A percentile compares a stretch with the other conserved stretches of the same genome.
Evolutionary conservation across 2,113 vertebrate genomes (phyloP).

Genomic region (Paradisaea rubra): DNA sequence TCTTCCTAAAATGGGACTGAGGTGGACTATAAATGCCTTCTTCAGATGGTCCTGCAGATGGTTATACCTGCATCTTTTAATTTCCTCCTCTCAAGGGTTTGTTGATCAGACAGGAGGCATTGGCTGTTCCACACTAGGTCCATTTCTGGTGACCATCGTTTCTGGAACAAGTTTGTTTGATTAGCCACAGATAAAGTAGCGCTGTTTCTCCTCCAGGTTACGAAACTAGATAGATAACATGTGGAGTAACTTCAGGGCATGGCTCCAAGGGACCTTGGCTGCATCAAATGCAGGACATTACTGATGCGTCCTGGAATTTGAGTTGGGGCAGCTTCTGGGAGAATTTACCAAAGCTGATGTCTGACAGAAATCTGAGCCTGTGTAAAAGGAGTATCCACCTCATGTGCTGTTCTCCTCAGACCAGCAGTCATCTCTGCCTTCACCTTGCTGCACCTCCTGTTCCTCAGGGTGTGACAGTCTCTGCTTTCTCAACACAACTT

Average conservation of each 20-base stretch:
- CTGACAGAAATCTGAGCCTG: not conserved
- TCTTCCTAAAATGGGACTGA: not conserved
- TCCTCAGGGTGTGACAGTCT: not conserved
- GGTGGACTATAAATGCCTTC: not conserved
- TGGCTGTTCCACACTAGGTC: not conserved
- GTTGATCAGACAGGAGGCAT: not conserved
- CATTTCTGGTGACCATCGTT: not conserved
- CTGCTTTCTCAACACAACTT: not conserved
- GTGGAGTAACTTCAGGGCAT: slow-evolving; percentile 34
- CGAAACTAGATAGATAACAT: not conserved
- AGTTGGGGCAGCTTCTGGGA: not conserved
- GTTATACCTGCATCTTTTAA: not conserved
- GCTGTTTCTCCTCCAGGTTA: not conserved
- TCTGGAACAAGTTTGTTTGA: not conserved
- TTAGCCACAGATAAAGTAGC: not conserved
- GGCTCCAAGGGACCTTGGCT: slow-evolving; percentile 41
- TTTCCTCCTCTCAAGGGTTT: not conserved
- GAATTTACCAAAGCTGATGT: not conserved
- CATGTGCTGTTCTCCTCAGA: not conserved
- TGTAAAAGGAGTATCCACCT: not conserved
- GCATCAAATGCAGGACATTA: slow-evolving; percentile 29
- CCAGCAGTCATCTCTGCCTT: not conserved
- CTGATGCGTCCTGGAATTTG: slow-evolving; percentile 49
- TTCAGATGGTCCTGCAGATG: not conserved
- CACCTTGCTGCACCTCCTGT: not conserved